Evolutionary conservation across 2,113 vertebrate species (phyloP).

Genomic region (Cheirogaleus medius): DNA sequence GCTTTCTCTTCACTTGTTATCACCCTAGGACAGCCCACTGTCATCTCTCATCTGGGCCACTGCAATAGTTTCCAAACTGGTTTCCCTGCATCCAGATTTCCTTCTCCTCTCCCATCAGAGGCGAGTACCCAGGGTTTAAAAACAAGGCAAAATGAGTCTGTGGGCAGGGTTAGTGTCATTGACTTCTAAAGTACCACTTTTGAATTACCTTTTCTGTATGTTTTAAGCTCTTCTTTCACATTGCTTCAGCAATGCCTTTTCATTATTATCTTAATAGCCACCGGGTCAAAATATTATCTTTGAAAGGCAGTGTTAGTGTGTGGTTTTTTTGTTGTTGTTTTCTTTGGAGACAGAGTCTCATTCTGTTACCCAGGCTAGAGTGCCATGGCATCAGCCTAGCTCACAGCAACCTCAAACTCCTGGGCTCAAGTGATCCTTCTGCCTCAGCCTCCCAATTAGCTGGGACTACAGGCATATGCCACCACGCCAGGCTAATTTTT

Average conservation of each 20-base stretch:
- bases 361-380: no score
- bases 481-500: no score
- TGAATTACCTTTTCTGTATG: not conserved
- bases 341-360: not conserved
- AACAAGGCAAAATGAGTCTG: not conserved
- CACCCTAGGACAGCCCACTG: not conserved
- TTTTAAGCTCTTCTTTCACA: constrained; percentile 28
- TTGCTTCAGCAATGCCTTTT: not conserved
- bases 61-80: not conserved
- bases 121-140: not conserved
- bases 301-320: not conserved
- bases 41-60: not conserved
- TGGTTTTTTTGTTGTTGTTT: not conserved
- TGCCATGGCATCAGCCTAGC: no score
- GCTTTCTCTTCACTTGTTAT: not conserved
- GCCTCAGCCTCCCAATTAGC: no score
- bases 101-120: not conserved
- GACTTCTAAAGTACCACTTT: not conserved
- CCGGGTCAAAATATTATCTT: not conserved
- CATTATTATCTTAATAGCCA: not conserved
- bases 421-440: no score
- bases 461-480: no score
- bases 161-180: not conserved
- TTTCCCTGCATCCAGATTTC: not conserved
- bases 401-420: no score